phyloP scores from a whole-genome alignment of 2,113 vertebrate genomes.

The Phoenicopterus ruber region DNA sequence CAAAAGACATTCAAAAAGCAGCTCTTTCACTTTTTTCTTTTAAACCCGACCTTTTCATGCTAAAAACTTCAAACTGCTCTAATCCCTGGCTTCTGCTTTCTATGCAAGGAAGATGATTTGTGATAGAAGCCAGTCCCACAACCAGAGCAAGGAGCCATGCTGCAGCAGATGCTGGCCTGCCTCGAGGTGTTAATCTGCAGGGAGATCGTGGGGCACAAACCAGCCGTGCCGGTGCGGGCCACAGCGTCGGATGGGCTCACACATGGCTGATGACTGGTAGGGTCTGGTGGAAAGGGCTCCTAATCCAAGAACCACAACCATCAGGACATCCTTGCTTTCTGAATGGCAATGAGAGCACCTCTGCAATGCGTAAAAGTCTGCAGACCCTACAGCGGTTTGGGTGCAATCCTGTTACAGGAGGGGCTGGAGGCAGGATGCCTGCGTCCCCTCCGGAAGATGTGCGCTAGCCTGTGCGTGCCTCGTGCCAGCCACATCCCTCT shows the following conservation, averaged over 20 bases:
- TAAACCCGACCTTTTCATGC: neutral
- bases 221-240: neutral
- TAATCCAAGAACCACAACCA: neutral
- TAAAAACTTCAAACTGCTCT: conserved; percentile 27
- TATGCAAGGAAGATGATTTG: neutral
- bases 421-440: neutral
- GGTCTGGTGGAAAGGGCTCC: neutral
- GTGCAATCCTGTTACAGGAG: neutral
- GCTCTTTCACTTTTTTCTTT: conserved; percentile 20
- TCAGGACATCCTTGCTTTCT: neutral
- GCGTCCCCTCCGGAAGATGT: neutral
- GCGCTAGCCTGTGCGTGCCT: neutral
- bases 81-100: conserved; percentile 42
- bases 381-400: neutral
- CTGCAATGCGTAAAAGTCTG: neutral
- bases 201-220: neutral
- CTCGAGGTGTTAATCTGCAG: neutral
- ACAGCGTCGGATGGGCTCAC: neutral
- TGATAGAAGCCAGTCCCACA: neutral
- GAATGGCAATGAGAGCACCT: neutral
- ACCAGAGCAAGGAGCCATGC: neutral
- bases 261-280: fast-evolving
- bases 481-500: fast-evolving
- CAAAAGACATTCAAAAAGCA: neutral
- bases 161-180: neutral